Evolutionary conservation across 2,888 invertebrate genomes (phyloP), one percentile per base, ranked within the genome.

Genomic region (Eupithecia inturbata): DNA sequence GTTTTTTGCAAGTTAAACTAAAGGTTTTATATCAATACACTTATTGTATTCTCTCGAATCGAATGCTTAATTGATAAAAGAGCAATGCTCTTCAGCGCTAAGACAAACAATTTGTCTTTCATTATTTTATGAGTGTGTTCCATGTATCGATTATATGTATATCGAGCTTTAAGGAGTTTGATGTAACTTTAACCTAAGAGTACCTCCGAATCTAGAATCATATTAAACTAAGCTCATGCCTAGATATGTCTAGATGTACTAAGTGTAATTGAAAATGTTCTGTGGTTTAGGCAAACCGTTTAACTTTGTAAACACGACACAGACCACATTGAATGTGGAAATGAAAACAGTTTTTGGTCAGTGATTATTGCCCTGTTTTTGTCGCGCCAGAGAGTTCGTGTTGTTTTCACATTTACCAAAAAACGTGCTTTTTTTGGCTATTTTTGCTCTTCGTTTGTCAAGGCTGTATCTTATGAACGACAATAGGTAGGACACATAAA

Each of bases 261-360:
- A 31, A 16, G 16, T 68, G 62, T 69, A 33, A 14, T 62, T 49
- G 19, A 22, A 26, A 64, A 53, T 63, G 45, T 71, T 68, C 57
- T 75, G 75, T 69, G 71, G 74, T 67, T 71, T 68, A 66, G 57
- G 36, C 31, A 62, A 16, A 49, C 68, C 62, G 66, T 6, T 66
- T 33, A 69, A 66, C 31, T 76, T 67, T 70, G 70, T 70, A 71
- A 73, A 71, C 63, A 74, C 49, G 57, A 62, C n/a, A 22, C 26
- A 39, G 36, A 70, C 57, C 69, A 68, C 66, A 70, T 63, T 67
- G 28, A 73, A 78, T 57, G 74, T 71, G 74, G 70, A 80, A 78
- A 77, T 75, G 67, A 71, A 76, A 76, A 77, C 70, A 67, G 64
- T 68, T 72, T 75, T 71, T 73, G 75, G 77, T 74, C 77, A 78